Conservation (phyloP, 2,888 invertebrate species). For the Drosophila crucigera region DNA sequence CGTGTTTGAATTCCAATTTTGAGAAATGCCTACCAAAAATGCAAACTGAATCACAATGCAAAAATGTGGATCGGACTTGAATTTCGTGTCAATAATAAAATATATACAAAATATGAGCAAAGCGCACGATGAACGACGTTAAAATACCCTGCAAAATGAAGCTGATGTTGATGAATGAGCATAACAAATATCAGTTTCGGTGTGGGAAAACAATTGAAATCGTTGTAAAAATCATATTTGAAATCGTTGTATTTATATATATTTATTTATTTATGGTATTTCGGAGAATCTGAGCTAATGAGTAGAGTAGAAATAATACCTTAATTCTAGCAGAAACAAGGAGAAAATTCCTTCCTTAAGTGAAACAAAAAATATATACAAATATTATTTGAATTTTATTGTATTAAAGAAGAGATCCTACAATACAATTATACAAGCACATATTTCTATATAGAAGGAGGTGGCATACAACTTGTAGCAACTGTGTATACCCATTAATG, state of each 20-base stretch:
- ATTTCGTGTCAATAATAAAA: slow-evolving; percentile 70
- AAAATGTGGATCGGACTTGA: slow-evolving; percentile 58
- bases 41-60: slow-evolving; percentile 76
- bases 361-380: background rate
- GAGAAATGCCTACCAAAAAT: slow-evolving; percentile 60
- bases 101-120: slow-evolving; percentile 15
- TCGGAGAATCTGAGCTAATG: too few species aligned
- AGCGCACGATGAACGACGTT: background rate
- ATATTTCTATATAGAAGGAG: background rate
- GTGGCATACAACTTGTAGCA: background rate
- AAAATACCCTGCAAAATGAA: slow-evolving; percentile 20
- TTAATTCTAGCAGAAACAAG: too few species aligned
- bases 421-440: background rate
- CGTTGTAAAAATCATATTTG: too few species aligned
- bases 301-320: too few species aligned
- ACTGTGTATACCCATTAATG: background rate
- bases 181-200: background rate
- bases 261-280: too few species aligned
- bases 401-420: background rate
- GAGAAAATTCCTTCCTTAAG: background rate
- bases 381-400: background rate
- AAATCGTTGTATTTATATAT: too few species aligned
- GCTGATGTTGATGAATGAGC: too few species aligned
- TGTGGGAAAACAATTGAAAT: background rate
- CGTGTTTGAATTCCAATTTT: slow-evolving; percentile 44